Percentiles rank a stretch among this genome's conserved stretches.
phyloP scores from a whole-genome alignment of 2,888 invertebrate genomes.

The Nipponacmea schrenckii region DNA sequence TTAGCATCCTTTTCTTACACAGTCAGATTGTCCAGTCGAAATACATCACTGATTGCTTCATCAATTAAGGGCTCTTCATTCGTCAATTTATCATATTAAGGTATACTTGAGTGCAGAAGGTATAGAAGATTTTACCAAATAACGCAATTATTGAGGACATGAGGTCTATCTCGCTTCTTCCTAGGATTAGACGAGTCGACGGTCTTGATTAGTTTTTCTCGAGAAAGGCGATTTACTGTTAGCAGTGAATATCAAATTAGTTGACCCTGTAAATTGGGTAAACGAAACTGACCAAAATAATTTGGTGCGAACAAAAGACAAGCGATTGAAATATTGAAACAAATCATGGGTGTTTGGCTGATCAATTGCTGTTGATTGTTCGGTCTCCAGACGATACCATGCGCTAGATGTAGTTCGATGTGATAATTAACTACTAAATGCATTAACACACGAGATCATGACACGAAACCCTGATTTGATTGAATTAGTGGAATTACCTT shows the following conservation, averaged over 20 bases:
- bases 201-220: conserved; percentile 19
- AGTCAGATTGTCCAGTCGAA: background rate
- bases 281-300: conserved; percentile 8
- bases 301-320: background rate
- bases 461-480: background rate
- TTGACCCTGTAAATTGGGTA: conserved; percentile 12
- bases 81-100: conserved; percentile 21
- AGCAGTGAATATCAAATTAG: conserved; percentile 20
- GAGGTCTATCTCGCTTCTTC: background rate
- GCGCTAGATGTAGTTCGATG: background rate
- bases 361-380: background rate
- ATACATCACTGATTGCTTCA: conserved; percentile 14
- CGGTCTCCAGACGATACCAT: background rate
- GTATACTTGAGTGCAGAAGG: conserved; percentile 13
- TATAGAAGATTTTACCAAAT: conserved; percentile 5
- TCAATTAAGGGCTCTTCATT: conserved; percentile 18
- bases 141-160: conserved; percentile 4
- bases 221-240: conserved; percentile 18
- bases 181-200: background rate
- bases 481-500: too few relatives aligned
- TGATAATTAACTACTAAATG: conserved; percentile 1
- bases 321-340: background rate
- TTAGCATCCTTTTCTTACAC: background rate
- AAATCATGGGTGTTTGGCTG: background rate
- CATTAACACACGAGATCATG: conserved; percentile 6